These are phyloP conservation scores for Apogon talboti DNA, from an alignment of 2,797 vertebrate species.

Conservation along the genomic window DNA sequence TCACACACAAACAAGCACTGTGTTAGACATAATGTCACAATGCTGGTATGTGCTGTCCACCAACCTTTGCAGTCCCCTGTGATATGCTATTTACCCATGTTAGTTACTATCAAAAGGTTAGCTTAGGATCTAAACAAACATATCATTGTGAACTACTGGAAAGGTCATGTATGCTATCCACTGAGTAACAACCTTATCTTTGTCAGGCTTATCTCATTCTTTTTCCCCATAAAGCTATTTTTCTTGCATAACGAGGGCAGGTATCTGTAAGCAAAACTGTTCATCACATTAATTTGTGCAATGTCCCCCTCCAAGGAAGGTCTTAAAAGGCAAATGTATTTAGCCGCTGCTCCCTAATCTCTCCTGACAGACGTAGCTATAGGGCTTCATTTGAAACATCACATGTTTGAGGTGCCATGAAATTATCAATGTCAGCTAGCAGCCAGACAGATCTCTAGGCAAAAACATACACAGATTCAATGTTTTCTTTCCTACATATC, in stretches of 20 bases:
- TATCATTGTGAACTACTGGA: slow-evolving; percentile 39
- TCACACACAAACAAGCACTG: slow-evolving; percentile 20
- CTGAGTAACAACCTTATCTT: slow-evolving; percentile 38
- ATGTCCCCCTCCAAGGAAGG: slow-evolving; percentile 64
- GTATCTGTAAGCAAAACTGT: slow-evolving; percentile 63
- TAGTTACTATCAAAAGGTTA: slow-evolving; percentile 60
- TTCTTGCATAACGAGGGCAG: slow-evolving; percentile 47
- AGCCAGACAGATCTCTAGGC: slow-evolving; percentile 73
- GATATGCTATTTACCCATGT: slow-evolving; percentile 45
- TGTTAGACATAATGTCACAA: slow-evolving; percentile 14
- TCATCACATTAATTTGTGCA: slow-evolving; percentile 71
- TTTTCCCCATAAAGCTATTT: slow-evolving; percentile 16
- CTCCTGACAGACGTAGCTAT: slow-evolving; percentile 80
- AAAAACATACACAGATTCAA: slow-evolving; percentile 59
- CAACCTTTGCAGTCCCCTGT: slow-evolving; percentile 22
- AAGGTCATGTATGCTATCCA: slow-evolving; percentile 54
- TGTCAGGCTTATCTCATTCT: slow-evolving; percentile 18
- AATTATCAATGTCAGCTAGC: slow-evolving; percentile 86
- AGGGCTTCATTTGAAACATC: slow-evolving; percentile 81
- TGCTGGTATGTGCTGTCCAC: neutral
- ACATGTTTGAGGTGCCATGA: slow-evolving; percentile 84
- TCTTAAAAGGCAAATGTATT: slow-evolving; percentile 72
- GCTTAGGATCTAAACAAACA: slow-evolving; percentile 46
- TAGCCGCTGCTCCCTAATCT: slow-evolving; percentile 78
- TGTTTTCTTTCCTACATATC: slow-evolving; percentile 23